These are phyloP conservation scores for Labia minor DNA, from an alignment of 2,888 invertebrate genomes.

Conservation along the genomic window DNA sequence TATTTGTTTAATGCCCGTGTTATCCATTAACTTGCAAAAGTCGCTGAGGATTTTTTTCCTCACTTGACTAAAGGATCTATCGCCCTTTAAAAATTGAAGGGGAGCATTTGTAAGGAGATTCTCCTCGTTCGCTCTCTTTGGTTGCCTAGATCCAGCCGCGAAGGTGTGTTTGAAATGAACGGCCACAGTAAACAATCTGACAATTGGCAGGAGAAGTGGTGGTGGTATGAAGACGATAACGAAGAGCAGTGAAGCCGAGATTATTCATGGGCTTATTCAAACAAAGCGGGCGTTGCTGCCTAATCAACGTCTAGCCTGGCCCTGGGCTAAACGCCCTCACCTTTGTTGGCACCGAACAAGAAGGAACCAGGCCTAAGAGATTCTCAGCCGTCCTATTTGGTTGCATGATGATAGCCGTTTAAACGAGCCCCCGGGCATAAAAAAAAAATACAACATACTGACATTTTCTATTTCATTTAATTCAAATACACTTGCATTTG, in stretches of 20 bases:
- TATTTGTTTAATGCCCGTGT: no score
- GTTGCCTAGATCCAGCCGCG: no score
- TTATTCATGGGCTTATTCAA: slow-evolving; percentile 5
- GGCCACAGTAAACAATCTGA: neutral
- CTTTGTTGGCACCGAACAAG: neutral
- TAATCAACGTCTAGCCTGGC: neutral
- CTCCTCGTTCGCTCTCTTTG: neutral
- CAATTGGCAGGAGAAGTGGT: neutral
- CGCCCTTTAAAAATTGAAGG: no score
- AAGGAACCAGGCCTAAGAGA: neutral
- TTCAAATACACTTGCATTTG: slow-evolving; percentile 2
- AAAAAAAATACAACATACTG: neutral
- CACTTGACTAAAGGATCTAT: no score
- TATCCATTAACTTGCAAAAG: neutral
- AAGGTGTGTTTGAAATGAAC: no score
- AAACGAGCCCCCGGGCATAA: neutral
- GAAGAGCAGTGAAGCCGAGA: neutral
- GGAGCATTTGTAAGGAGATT: no score
- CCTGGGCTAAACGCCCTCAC: slow-evolving; percentile 5
- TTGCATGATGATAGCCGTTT: slow-evolving; percentile 7
- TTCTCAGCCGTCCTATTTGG: slow-evolving; percentile 3
- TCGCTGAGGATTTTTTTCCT: no score
- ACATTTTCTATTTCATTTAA: neutral
- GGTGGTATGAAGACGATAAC: neutral
- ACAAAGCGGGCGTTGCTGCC: slow-evolving; percentile 4